Conservation (phyloP, 2,888 invertebrate genomes). For the Drosophila mimica region DNA sequence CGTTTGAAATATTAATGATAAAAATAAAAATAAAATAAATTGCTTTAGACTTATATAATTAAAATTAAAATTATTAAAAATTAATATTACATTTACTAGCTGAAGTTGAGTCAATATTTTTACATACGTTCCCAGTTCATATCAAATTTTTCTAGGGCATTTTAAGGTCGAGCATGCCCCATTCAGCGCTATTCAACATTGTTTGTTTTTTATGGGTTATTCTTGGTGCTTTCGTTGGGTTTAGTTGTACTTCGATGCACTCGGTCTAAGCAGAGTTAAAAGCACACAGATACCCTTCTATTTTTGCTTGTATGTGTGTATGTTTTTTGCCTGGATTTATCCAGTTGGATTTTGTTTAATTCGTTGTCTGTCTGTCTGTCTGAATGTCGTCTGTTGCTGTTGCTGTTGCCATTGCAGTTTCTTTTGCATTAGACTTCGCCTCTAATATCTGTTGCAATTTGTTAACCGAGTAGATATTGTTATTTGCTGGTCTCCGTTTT, state of each 20-base stretch:
- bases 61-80: not conserved
- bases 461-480: slow-evolving; percentile 67
- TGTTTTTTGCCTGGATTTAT: slow-evolving; percentile 24
- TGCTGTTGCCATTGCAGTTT: slow-evolving; percentile 25
- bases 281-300: slow-evolving; percentile 15
- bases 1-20: not conserved
- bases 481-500: slow-evolving; percentile 20
- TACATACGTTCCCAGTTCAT: not conserved
- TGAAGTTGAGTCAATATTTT: not conserved
- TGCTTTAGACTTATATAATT: too few relatives aligned
- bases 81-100: too few relatives aligned
- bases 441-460: slow-evolving; percentile 77
- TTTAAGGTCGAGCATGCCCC: not conserved
- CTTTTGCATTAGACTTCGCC: slow-evolving; percentile 72
- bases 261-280: slow-evolving; percentile 37
- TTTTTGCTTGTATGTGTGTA: slow-evolving; percentile 7
- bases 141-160: not conserved
- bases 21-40: not conserved
- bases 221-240: slow-evolving; percentile 26
- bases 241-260: slow-evolving; percentile 65
- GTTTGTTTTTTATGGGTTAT: slow-evolving; percentile 14
- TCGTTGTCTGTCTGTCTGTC: slow-evolving; percentile 54
- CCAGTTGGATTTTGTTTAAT: slow-evolving; percentile 69
- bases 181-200: slow-evolving; percentile 2
- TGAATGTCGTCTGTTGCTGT: slow-evolving; percentile 4